Percentiles rank a stretch among this genome's conserved stretches.
Evolutionary conservation across 2,888 invertebrate species (phyloP).

Genomic region (Apotomis betuletana): DNA sequence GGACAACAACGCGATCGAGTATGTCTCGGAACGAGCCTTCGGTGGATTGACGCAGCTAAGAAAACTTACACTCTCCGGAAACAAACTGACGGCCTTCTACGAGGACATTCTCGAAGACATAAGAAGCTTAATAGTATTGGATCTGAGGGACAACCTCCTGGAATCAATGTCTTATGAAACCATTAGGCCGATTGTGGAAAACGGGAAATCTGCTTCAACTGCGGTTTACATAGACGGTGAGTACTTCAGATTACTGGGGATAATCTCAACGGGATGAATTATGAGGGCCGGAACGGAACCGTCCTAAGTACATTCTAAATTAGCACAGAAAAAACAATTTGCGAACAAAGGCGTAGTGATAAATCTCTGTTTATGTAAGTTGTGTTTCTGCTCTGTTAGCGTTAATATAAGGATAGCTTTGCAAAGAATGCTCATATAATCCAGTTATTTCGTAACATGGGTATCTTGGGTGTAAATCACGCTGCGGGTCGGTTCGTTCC

Average conservation of each 20-base stretch:
- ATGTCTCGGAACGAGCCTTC: slow-evolving; percentile 90
- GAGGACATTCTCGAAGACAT: slow-evolving; percentile 88
- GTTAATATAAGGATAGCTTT: slow-evolving; percentile 32
- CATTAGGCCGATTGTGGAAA: slow-evolving; percentile 88
- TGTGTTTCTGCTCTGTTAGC: slow-evolving; percentile 23
- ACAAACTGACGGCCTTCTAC: slow-evolving; percentile 88
- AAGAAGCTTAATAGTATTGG: slow-evolving; percentile 87
- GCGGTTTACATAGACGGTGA: slow-evolving; percentile 91
- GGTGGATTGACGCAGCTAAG: slow-evolving; percentile 88
- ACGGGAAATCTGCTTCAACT: slow-evolving; percentile 88
- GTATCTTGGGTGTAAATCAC: slow-evolving; percentile 67
- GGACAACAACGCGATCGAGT: slow-evolving; percentile 87
- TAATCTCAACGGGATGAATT: slow-evolving; percentile 4
- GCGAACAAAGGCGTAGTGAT: slow-evolving; percentile 28
- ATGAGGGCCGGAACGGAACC: neutral
- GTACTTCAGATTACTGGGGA: slow-evolving; percentile 55
- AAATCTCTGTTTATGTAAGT: slow-evolving; percentile 26
- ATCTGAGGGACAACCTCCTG: slow-evolving; percentile 89
- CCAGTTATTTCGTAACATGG: slow-evolving; percentile 66
- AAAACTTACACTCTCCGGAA: slow-evolving; percentile 88
- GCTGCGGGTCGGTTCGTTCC: slow-evolving; percentile 62
- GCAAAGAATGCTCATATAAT: slow-evolving; percentile 53
- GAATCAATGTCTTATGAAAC: slow-evolving; percentile 90
- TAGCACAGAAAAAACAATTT: slow-evolving; percentile 25
- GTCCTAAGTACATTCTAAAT: slow-evolving; percentile 27